A percentile compares a stretch with the other conserved stretches of the same genome.
Evolutionary conservation across 2,113 vertebrate genomes (phyloP).

Genomic region (Ptilonorhynchus violaceus): DNA sequence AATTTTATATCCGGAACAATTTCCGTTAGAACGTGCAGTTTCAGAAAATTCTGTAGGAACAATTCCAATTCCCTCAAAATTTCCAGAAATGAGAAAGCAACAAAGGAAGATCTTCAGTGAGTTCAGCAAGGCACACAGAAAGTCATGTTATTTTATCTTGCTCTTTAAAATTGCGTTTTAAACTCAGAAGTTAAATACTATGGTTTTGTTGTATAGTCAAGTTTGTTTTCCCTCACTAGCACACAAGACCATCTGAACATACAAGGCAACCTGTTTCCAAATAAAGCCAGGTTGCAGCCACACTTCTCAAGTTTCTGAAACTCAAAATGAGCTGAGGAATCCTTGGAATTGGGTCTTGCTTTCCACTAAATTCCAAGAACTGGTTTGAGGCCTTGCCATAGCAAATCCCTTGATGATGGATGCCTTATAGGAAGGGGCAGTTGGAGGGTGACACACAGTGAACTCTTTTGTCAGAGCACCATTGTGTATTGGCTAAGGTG

Average conservation of each 20-base stretch:
- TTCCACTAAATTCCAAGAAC: background rate
- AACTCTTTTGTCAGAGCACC: background rate
- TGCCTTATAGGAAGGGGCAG: background rate
- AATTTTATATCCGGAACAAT: background rate
- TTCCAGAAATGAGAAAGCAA: background rate
- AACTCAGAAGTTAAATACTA: background rate
- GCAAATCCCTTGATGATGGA: background rate
- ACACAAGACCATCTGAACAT: background rate
- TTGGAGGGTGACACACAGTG: background rate
- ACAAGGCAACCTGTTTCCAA: background rate
- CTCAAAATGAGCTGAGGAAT: background rate
- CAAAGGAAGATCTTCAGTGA: background rate
- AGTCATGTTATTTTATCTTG: background rate
- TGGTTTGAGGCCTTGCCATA: background rate
- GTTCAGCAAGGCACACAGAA: background rate
- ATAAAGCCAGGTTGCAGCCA: background rate
- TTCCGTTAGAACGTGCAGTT: background rate
- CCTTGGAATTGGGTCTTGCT: background rate
- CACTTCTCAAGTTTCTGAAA: background rate
- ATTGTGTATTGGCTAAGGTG: background rate
- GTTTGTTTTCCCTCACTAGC: background rate
- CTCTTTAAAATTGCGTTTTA: background rate
- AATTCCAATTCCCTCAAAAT: background rate
- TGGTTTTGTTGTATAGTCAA: background rate
- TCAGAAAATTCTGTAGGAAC: background rate